These are phyloP conservation scores for Sylvietta virens DNA, from an alignment of 2,113 vertebrate genomes.

Conservation along the genomic window DNA sequence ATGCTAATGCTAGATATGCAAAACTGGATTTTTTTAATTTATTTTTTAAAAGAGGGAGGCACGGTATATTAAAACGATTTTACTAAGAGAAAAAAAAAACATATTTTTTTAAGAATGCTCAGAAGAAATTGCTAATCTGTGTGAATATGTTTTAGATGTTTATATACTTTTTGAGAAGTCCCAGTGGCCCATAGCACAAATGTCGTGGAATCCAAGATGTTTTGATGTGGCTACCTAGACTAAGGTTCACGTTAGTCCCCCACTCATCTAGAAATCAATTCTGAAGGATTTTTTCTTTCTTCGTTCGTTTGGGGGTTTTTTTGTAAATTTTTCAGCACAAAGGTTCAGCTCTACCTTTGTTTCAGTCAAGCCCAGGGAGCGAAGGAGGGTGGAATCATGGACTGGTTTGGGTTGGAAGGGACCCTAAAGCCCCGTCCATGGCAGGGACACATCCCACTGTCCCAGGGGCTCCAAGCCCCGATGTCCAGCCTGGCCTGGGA, in stretches of 20 bases:
- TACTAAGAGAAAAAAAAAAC: conserved; percentile 83
- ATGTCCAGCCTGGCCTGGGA: background rate
- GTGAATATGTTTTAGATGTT: conserved; percentile 87
- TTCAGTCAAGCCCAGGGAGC: conserved; percentile 53
- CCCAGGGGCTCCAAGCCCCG: background rate
- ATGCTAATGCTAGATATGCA: conserved; percentile 99
- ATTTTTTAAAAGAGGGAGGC: conserved; percentile 89
- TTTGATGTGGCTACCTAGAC: conserved; percentile 82
- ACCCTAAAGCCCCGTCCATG: accelerated
- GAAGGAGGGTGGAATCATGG: accelerated
- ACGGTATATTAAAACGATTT: conserved; percentile 87
- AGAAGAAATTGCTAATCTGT: conserved; percentile 84
- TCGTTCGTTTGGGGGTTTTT: background rate
- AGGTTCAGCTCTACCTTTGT: conserved; percentile 71
- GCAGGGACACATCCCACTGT: background rate
- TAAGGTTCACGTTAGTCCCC: conserved; percentile 74
- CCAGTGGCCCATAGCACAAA: conserved; percentile 80
- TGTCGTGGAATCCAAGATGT: conserved; percentile 76
- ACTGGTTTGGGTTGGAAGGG: background rate
- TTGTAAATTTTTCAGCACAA: conserved; percentile 62
- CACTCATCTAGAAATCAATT: conserved; percentile 74
- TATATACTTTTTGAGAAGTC: conserved; percentile 82
- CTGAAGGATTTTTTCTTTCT: background rate
- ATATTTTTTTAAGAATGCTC: conserved; percentile 90
- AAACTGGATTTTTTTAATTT: conserved; percentile 90